Percentiles rank a stretch among this genome's conserved stretches.
Conservation (phyloP, 1,140 invertebrate genomes). For the Steinernema khuongi region DNA sequence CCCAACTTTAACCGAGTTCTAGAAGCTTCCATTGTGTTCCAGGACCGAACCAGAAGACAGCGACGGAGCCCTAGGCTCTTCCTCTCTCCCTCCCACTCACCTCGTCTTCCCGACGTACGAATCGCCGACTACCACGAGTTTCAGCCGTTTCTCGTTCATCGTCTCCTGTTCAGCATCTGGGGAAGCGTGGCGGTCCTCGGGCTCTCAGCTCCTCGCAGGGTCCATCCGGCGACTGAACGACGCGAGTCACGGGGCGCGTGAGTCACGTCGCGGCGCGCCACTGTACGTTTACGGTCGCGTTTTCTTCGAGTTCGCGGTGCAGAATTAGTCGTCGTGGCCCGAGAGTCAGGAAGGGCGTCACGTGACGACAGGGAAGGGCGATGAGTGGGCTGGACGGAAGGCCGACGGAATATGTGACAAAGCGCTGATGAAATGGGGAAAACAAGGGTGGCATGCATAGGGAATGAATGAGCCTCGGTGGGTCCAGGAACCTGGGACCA, state of each 20-base stretch:
- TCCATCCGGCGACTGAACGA: background rate
- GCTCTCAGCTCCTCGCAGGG: background rate
- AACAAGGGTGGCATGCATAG: no score
- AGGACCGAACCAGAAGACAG: background rate
- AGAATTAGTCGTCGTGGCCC: background rate
- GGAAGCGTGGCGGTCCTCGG: background rate
- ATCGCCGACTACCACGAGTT: constrained; percentile 41
- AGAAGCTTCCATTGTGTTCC: background rate
- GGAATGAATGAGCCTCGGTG: no score
- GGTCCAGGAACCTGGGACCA: no score
- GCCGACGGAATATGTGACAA: no score
- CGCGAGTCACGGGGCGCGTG: no score
- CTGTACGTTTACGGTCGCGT: background rate
- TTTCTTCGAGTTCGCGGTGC: background rate
- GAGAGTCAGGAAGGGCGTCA: background rate
- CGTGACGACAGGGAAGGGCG: background rate
- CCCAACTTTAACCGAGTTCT: no score
- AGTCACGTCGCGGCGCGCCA: no score
- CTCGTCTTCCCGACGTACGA: constrained; percentile 39
- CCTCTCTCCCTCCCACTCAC: constrained; percentile 27
- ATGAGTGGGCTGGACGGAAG: no score
- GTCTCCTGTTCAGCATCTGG: background rate
- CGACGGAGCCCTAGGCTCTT: background rate
- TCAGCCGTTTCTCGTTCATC: constrained; percentile 29
- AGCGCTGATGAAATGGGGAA: no score